phyloP scores from a whole-genome alignment of 2,797 vertebrate genomes.

The Melanotaenia boesemani region DNA sequence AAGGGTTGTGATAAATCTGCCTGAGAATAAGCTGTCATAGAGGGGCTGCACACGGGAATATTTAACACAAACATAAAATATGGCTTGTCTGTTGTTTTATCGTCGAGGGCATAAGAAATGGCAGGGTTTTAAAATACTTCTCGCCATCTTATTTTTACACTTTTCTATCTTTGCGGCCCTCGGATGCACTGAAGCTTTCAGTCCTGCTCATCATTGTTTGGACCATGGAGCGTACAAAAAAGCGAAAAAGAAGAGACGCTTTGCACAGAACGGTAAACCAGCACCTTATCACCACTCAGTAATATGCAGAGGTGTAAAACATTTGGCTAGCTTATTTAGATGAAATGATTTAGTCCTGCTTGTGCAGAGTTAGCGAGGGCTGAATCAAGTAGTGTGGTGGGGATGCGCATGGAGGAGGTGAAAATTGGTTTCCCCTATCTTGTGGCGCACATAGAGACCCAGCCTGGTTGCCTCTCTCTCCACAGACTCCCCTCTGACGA shows the following conservation, averaged over 20 bases:
- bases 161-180: conserved; percentile 62
- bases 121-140: conserved; percentile 75
- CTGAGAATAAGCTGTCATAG: conserved; percentile 81
- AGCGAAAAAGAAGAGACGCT: conserved; percentile 48
- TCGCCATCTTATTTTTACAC: conserved; percentile 61
- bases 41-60: conserved; percentile 80
- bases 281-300: conserved; percentile 75
- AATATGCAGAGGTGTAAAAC: conserved; percentile 85
- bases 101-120: conserved; percentile 74
- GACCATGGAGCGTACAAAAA: conserved; percentile 42
- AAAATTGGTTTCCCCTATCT: conserved; percentile 85
- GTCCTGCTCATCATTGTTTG: conserved; percentile 59
- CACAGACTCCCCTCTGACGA: conserved; percentile 71
- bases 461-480: conserved; percentile 66
- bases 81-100: conserved; percentile 81
- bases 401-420: conserved; percentile 71
- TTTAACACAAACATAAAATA: conserved; percentile 86
- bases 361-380: conserved; percentile 71
- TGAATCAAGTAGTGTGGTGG: conserved; percentile 72
- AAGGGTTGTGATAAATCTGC: conserved; percentile 84
- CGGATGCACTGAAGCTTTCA: conserved; percentile 45
- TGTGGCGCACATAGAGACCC: conserved; percentile 73
- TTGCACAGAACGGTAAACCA: conserved; percentile 64
- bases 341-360: conserved; percentile 78
- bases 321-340: conserved; percentile 85